Percentiles rank a stretch among this genome's conserved stretches.
These are phyloP conservation scores for Aelia acuminata DNA, from an alignment of 2,888 invertebrate species.

Conservation along the genomic window DNA sequence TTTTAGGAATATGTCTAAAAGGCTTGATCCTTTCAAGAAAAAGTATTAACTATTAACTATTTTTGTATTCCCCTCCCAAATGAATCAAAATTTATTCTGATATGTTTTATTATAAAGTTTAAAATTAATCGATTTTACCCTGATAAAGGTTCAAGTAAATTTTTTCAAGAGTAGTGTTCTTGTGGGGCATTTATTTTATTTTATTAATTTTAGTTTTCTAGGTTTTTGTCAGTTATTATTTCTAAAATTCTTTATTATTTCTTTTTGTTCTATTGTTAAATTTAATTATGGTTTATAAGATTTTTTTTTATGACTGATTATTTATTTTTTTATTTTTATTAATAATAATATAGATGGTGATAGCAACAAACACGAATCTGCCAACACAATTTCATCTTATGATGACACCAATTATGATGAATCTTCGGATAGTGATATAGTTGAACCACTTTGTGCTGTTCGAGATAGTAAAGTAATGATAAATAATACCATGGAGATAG, in stretches of 20 bases:
- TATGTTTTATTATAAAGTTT: no score
- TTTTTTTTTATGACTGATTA: background rate
- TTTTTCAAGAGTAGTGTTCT: background rate
- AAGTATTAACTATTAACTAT: no score
- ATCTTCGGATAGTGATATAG: constrained; percentile 71
- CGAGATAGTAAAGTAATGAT: constrained; percentile 76
- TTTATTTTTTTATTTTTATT: constrained; percentile 49
- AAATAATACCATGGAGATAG: constrained; percentile 79
- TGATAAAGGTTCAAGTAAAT: background rate
- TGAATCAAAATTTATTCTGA: no score
- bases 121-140: background rate
- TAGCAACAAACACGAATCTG: constrained; percentile 55
- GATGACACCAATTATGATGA: constrained; percentile 70
- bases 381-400: constrained; percentile 57
- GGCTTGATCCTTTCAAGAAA: no score
- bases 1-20: no score
- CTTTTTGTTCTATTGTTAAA: background rate
- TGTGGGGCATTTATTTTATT: background rate
- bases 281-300: background rate
- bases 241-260: background rate
- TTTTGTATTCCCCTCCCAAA: no score
- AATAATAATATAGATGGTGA: constrained; percentile 60
- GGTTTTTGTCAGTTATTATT: background rate
- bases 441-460: constrained; percentile 75
- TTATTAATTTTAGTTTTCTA: background rate